A percentile compares a stretch with the other conserved stretches of the same genome.
Evolutionary conservation across 2,888 invertebrate species (phyloP).

Genomic region (Amiota mariae): DNA sequence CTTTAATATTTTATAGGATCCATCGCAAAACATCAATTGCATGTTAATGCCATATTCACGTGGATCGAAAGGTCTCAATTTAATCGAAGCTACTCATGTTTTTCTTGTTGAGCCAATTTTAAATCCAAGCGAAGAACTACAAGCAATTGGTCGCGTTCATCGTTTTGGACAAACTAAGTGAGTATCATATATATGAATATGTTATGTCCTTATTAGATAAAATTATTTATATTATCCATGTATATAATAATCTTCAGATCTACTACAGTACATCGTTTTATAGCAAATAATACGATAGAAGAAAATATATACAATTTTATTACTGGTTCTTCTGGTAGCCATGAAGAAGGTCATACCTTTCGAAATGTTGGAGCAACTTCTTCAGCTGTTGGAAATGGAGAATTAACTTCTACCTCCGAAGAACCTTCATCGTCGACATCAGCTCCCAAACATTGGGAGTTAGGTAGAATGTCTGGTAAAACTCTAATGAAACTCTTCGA

Average conservation of each 20-base stretch:
- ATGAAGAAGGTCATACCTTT: no score
- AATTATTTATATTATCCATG: no score
- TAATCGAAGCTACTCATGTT: slow-evolving; percentile 86
- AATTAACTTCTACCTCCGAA: background rate
- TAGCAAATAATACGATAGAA: slow-evolving; percentile 81
- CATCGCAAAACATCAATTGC: slow-evolving; percentile 74
- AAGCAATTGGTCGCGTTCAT: slow-evolving; percentile 86
- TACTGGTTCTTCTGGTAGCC: background rate
- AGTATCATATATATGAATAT: slow-evolving; percentile 31
- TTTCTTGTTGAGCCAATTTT: slow-evolving; percentile 83
- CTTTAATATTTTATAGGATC: slow-evolving; percentile 62
- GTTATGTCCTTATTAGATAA: no score
- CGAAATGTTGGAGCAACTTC: no score
- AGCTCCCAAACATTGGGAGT: slow-evolving; percentile 62
- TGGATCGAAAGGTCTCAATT: slow-evolving; percentile 86
- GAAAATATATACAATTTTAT: slow-evolving; percentile 77
- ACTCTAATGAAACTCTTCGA: slow-evolving; percentile 58
- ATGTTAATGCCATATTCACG: slow-evolving; percentile 80
- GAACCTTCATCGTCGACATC: slow-evolving; percentile 19
- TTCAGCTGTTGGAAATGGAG: no score
- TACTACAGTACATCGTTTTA: slow-evolving; percentile 82
- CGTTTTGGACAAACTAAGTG: slow-evolving; percentile 85
- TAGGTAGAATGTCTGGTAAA: slow-evolving; percentile 62
- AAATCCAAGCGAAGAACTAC: slow-evolving; percentile 82
- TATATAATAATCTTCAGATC: slow-evolving; percentile 71